These are phyloP conservation scores for Nasua narica DNA, from an alignment of 2,797 vertebrate species.

Conservation along the genomic window DNA sequence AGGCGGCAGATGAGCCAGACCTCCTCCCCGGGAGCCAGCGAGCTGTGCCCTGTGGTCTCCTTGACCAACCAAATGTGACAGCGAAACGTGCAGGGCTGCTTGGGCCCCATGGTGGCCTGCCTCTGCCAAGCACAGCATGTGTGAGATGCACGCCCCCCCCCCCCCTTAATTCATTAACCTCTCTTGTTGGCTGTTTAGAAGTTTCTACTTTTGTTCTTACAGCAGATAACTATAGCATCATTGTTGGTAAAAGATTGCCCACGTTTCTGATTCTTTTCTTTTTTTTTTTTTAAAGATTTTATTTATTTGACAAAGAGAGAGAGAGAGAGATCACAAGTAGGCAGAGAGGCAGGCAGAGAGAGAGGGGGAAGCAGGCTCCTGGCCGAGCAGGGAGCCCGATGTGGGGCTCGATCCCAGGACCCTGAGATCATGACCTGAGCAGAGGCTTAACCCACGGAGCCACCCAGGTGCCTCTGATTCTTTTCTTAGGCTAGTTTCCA, in stretches of 20 bases:
- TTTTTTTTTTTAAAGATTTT: too few species aligned
- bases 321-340: too few species aligned
- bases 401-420: too few species aligned
- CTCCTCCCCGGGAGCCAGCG: too few species aligned
- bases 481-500: neutral
- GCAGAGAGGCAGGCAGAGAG: too few species aligned
- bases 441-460: too few species aligned
- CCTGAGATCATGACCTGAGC: too few species aligned
- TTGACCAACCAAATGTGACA: neutral
- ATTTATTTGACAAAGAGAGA: too few species aligned
- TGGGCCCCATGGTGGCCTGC: neutral
- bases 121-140: accelerated
- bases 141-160: accelerated
- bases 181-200: neutral
- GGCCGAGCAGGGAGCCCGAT: too few species aligned
- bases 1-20: neutral
- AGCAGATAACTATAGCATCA: neutral
- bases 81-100: neutral
- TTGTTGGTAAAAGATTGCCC: neutral
- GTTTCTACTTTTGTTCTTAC: neutral
- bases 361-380: too few species aligned
- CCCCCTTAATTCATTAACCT: neutral
- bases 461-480: too few species aligned
- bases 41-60: neutral
- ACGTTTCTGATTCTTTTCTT: neutral